Conservation (phyloP, 2,888 invertebrate genomes). For the Hydropsyche betteni region DNA sequence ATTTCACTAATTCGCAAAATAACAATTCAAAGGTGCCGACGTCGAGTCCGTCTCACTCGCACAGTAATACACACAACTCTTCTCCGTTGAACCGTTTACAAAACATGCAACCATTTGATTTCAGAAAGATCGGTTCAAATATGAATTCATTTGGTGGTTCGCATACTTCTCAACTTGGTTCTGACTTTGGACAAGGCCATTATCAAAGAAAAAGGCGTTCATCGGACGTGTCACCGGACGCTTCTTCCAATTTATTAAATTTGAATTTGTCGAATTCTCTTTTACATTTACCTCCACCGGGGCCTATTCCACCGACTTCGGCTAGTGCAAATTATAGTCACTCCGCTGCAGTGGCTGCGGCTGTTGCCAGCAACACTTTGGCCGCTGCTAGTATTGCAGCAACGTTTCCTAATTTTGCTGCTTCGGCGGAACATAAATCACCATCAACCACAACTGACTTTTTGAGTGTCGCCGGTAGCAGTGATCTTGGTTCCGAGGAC, state of each 20-base stretch:
- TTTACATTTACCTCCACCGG: conserved; percentile 69
- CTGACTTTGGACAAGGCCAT: conserved; percentile 52
- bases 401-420: conserved; percentile 69
- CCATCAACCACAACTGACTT: conserved; percentile 58
- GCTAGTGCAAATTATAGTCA: conserved; percentile 66
- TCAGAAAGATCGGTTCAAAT: conserved; percentile 75
- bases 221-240: conserved; percentile 58
- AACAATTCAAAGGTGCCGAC: conserved; percentile 38
- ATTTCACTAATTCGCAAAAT: conserved; percentile 33
- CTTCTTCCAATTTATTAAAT: conserved; percentile 70
- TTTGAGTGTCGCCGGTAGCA: conserved; percentile 59
- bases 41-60: conserved; percentile 36
- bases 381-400: conserved; percentile 71
- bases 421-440: conserved; percentile 61
- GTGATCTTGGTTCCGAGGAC: conserved; percentile 56
- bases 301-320: conserved; percentile 70
- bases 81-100: conserved; percentile 89
- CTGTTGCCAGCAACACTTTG: conserved; percentile 68
- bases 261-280: conserved; percentile 71
- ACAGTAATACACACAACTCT: conserved; percentile 71
- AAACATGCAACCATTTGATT: conserved; percentile 96
- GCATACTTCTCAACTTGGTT: conserved; percentile 59
- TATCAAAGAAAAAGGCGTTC: conserved; percentile 63
- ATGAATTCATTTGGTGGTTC: conserved; percentile 54
- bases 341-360: conserved; percentile 73